phyloP scores from a whole-genome alignment of 2,113 vertebrate species.

The human region DNA sequence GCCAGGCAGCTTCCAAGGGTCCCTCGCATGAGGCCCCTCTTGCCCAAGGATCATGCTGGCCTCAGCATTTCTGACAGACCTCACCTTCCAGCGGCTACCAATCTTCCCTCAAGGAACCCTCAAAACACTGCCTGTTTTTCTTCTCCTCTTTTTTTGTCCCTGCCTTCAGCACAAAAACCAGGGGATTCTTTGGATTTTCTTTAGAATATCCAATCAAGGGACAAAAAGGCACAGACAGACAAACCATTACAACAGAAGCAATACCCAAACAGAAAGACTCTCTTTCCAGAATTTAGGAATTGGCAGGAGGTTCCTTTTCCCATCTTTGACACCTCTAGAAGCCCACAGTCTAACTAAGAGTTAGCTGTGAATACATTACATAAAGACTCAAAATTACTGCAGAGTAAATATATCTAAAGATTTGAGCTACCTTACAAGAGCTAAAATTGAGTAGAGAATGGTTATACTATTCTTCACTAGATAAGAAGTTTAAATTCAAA shows the following conservation, averaged over 20 bases:
- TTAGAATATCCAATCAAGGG: not conserved
- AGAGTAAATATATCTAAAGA: not conserved
- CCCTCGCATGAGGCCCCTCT: not conserved
- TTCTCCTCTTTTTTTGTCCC: not conserved
- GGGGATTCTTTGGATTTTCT: not conserved
- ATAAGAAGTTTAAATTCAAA: not conserved
- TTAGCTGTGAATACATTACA: not conserved
- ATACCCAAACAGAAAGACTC: not conserved
- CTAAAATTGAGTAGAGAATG: not conserved
- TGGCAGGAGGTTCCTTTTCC: not conserved
- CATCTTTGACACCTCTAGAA: not conserved
- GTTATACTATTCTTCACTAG: not conserved
- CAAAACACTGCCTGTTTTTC: not conserved
- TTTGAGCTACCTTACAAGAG: not conserved
- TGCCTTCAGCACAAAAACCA: not conserved
- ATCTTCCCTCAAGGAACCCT: not conserved
- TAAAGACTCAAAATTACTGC: not conserved
- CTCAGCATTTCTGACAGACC: not conserved
- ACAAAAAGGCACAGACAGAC: not conserved
- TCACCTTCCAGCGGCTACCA: not conserved
- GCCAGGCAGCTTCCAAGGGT: not conserved
- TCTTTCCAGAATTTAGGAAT: not conserved
- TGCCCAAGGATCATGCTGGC: accelerated
- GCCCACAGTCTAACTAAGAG: not conserved
- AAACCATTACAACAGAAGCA: not conserved